phyloP scores from a whole-genome alignment of 1,140 invertebrate species.

The Orius laevigatus region DNA sequence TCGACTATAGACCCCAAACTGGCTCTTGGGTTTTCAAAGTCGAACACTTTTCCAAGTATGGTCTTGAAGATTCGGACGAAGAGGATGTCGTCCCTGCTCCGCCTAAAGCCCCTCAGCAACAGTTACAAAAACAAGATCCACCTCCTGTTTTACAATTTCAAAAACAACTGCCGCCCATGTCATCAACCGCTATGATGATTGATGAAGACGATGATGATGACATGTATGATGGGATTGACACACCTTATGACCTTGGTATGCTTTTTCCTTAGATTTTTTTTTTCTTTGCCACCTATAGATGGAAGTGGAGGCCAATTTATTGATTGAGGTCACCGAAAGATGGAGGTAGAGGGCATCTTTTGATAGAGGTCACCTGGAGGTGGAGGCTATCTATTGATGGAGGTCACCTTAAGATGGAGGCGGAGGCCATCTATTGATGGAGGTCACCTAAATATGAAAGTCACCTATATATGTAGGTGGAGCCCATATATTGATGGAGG shows the following conservation, averaged over 20 bases:
- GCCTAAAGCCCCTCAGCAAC: not conserved
- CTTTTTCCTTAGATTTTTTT: not conserved
- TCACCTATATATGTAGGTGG: too few relatives aligned
- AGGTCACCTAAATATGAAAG: too few relatives aligned
- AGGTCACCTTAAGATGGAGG: too few relatives aligned
- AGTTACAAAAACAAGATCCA: not conserved
- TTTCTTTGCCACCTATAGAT: too few relatives aligned
- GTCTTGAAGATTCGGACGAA: constrained; percentile 76
- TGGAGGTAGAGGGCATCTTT: too few relatives aligned
- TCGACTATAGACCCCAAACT: constrained; percentile 87
- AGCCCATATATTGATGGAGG: too few relatives aligned
- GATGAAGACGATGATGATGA: constrained; percentile 21
- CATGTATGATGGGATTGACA: constrained; percentile 19
- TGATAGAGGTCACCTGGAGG: too few relatives aligned
- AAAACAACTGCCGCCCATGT: not conserved
- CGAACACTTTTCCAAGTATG: constrained; percentile 95
- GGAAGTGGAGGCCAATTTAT: too few relatives aligned
- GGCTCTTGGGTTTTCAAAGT: constrained; percentile 93
- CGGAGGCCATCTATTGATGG: too few relatives aligned
- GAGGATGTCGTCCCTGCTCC: constrained; percentile 40
- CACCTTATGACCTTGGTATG: constrained; percentile 18
- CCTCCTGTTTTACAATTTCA: not conserved
- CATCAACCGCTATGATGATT: constrained; percentile 6
- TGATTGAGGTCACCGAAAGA: too few relatives aligned
- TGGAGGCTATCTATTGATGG: too few relatives aligned